phyloP scores from a whole-genome alignment of 2,797 vertebrate genomes.

The Etheostoma nigrum region DNA sequence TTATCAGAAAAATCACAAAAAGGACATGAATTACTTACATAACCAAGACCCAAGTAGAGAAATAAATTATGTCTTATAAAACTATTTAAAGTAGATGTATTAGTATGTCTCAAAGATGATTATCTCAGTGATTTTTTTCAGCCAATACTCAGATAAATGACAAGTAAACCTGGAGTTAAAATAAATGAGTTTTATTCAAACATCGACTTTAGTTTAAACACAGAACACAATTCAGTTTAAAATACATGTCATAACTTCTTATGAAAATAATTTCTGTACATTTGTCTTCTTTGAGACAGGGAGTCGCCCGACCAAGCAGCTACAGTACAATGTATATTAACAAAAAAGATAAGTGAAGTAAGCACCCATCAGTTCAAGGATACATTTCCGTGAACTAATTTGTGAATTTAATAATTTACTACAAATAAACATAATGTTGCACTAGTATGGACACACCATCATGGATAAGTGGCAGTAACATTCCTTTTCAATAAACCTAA shows the following conservation, averaged over 20 bases:
- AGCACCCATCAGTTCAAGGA: neutral
- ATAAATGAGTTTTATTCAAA: constrained; percentile 84
- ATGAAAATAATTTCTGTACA: constrained; percentile 83
- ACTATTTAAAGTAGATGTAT: neutral
- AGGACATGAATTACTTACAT: neutral
- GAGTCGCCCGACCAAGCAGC: constrained; percentile 20
- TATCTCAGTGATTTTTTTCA: neutral
- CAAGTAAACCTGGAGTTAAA: constrained; percentile 43
- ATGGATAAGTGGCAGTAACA: neutral
- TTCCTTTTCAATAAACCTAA: constrained; percentile 1
- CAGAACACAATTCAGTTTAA: constrained; percentile 61
- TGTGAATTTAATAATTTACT: neutral
- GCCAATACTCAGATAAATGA: constrained; percentile 11
- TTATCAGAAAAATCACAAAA: neutral
- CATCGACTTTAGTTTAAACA: constrained; percentile 77
- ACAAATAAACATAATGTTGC: constrained; percentile 18
- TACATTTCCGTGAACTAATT: neutral
- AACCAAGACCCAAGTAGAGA: neutral
- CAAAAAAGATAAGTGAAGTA: constrained; percentile 16
- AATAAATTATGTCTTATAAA: neutral
- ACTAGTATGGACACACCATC: neutral
- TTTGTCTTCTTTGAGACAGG: constrained; percentile 38
- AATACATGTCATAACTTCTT: constrained; percentile 66
- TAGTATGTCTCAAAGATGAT: neutral
- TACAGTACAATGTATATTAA: constrained; percentile 15